Evolutionary conservation across 2,113 vertebrate genomes (phyloP).

Genomic region (Emydura subglobosa): DNA sequence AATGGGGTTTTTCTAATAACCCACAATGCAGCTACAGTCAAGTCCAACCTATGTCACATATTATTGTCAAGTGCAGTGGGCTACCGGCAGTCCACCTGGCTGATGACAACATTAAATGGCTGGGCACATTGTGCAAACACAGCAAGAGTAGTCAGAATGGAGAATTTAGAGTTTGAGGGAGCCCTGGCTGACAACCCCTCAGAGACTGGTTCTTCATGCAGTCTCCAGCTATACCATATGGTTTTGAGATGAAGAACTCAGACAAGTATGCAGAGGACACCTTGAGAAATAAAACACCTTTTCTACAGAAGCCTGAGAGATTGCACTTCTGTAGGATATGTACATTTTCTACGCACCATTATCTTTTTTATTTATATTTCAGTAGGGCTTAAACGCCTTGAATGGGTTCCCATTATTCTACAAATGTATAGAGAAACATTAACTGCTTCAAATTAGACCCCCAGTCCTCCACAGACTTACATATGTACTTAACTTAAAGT

Average conservation of each 20-base stretch:
- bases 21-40: too few relatives aligned
- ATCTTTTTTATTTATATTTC: not conserved
- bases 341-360: accelerated
- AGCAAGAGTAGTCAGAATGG: not conserved
- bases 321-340: not conserved
- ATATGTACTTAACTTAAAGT: not conserved
- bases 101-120: too few relatives aligned
- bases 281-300: not conserved
- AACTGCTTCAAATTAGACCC: not conserved
- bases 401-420: not conserved
- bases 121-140: too few relatives aligned
- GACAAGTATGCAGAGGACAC: not conserved
- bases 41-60: too few relatives aligned
- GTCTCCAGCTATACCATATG: not conserved
- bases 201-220: not conserved
- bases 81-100: too few relatives aligned
- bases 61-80: too few relatives aligned
- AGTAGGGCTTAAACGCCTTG: not conserved
- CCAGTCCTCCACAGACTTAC: not conserved
- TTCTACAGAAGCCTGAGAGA: not conserved
- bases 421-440: not conserved
- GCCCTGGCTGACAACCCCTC: too few relatives aligned
- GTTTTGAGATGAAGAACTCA: not conserved
- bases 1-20: too few relatives aligned
- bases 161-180: not conserved